Conservation (phyloP, 2,888 invertebrate genomes). For the Steromphala cineraria region DNA sequence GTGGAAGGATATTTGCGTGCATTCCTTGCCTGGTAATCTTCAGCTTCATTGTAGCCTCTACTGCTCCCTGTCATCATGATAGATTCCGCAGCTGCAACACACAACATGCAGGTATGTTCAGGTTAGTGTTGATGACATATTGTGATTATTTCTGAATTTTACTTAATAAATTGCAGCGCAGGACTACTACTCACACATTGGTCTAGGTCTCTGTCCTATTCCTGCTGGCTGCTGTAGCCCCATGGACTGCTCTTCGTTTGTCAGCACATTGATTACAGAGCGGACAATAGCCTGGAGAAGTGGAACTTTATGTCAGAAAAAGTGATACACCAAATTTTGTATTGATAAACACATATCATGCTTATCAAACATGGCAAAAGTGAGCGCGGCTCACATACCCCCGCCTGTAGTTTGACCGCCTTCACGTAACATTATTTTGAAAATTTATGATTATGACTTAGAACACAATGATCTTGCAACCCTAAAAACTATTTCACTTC, state of each 20-base stretch:
- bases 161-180: background rate
- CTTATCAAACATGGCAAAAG: too few species aligned
- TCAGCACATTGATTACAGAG: slow-evolving; percentile 82
- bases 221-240: slow-evolving; percentile 84
- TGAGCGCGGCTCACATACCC: too few species aligned
- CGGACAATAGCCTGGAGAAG: slow-evolving; percentile 78
- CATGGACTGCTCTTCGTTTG: slow-evolving; percentile 83
- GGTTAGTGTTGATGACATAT: background rate
- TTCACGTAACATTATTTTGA: too few species aligned
- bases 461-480: too few species aligned
- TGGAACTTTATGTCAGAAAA: background rate
- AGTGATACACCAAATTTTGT: too few species aligned
- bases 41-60: slow-evolving; percentile 39
- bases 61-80: slow-evolving; percentile 60
- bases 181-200: slow-evolving; percentile 75
- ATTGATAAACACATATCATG: too few species aligned
- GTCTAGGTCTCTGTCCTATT: slow-evolving; percentile 85
- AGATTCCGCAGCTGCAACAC: slow-evolving; percentile 64
- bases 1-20: slow-evolving; percentile 16
- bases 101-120: background rate
- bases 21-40: background rate
- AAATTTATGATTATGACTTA: too few species aligned
- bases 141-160: background rate
- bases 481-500: too few species aligned
- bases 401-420: too few species aligned